Percentiles rank a stretch among this genome's conserved stretches.
Evolutionary conservation across 1,140 invertebrate genomes (phyloP).

Genomic region (Drosophila nannoptera): DNA sequence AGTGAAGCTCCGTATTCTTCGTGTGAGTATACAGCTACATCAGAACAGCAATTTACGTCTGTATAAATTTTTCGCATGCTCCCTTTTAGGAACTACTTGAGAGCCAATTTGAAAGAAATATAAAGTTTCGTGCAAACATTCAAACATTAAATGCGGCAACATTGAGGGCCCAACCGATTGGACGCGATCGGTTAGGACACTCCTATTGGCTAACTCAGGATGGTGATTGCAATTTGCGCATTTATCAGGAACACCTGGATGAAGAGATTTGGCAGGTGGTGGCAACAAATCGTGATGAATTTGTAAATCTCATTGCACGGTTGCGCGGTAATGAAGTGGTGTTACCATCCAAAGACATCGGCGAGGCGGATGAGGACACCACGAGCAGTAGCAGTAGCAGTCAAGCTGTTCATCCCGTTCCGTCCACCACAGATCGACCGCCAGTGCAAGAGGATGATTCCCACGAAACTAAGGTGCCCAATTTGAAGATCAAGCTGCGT

Average conservation of each 20-base stretch:
- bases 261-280: slow-evolving; percentile 97
- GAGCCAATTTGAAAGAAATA: slow-evolving; percentile 95
- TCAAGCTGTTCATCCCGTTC: slow-evolving; percentile 71
- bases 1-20: slow-evolving; percentile 93
- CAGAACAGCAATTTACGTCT: not conserved
- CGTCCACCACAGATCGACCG: slow-evolving; percentile 68
- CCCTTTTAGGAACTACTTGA: slow-evolving; percentile 90
- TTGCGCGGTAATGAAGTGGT: slow-evolving; percentile 85
- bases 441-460: slow-evolving; percentile 67
- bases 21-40: slow-evolving; percentile 80
- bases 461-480: slow-evolving; percentile 54
- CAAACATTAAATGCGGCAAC: slow-evolving; percentile 89
- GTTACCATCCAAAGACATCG: slow-evolving; percentile 80
- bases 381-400: slow-evolving; percentile 81
- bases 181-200: slow-evolving; percentile 92
- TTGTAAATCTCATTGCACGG: slow-evolving; percentile 86
- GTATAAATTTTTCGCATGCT: not conserved
- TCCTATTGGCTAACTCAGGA: slow-evolving; percentile 97
- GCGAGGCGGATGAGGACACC: slow-evolving; percentile 83
- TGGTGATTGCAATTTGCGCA: slow-evolving; percentile 90
- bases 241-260: slow-evolving; percentile 96
- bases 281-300: slow-evolving; percentile 89
- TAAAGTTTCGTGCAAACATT: slow-evolving; percentile 95
- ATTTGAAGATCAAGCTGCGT: slow-evolving; percentile 71
- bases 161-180: slow-evolving; percentile 91